Evolutionary conservation across 2,888 invertebrate genomes (phyloP), one percentile per base, ranked within the genome.

Genomic region (Anagyrus pseudococci): DNA sequence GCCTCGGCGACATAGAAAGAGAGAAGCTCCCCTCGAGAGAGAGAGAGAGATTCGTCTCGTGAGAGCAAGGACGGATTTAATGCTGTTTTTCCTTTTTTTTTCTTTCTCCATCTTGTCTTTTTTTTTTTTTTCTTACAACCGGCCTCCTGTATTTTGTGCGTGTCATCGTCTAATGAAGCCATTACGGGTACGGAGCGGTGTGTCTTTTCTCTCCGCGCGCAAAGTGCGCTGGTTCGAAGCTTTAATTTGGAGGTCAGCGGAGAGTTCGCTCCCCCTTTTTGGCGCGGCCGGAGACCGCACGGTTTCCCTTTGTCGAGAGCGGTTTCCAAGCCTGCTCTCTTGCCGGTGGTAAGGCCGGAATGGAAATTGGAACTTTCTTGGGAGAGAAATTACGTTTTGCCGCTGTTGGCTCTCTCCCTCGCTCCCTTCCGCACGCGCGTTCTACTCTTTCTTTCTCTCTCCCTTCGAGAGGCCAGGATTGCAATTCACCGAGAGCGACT

Each of bases 281-380:
- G n/a, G 17, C 43, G n/a, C 17, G n/a, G n/a, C n/a, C 6, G n/a
- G 25, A 20, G 57, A n/a, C 29, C 40, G 29, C 4, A 7, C 23
- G 22, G 29, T 58, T 58, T 49, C 26, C 43, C 33, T 22, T 37
- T 50, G 29, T 43, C 23, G 40, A 53, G 41, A 53, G 52, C 6
- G 22, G 4, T 20, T 10, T 46, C 33, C 0, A 19, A n/a, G 29
- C n/a, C 15, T 20, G 4, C 4, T 22, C 1, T 8, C 23, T 7
- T 23, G 26, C 26, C 19, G n/a, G 2, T 17, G 47, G 17, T 25
- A 26, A 40, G 26, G 49, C 58, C 40, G 29, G 54, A 60, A 55
- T 57, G 62, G 62, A 62, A 62, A 62, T 62, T 52, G 57, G 47
- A 57, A 62, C 57, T 62, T 62, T 62, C 62, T 44, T 57, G 52